Evolutionary conservation across 2,888 invertebrate species (phyloP), one percentile per base, ranked within the genome.

Genomic region (Diaprepes abbreviatus): DNA sequence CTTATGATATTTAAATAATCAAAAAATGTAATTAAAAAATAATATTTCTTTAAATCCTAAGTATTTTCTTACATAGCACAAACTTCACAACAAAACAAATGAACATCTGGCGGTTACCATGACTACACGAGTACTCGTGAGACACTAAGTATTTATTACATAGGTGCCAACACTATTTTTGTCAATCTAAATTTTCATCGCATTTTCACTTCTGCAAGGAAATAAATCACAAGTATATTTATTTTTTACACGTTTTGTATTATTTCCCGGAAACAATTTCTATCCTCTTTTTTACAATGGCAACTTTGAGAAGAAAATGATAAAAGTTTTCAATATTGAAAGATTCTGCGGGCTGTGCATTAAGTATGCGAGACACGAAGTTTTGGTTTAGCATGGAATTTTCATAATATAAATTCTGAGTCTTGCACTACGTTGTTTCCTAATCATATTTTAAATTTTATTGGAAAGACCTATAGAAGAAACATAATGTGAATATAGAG

Each of bases 271-370:
- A 21, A 21, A 38, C 38, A 57, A 24, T 57, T 21, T 57, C 10
- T 10, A 57, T 57, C 4, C 24, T 38, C 19, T 6, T 57, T 57
- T 57, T 57, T 28, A 12, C 21, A 38, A 24, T 21, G 57, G 14
- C 38, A 36, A 57, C 36, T 57, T 38, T 17, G 24, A 38, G 24
- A 17, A 57, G 57, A 38, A 57, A 57, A 57, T 57, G 59, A 59
- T 59, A 59, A 59, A 43, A 59, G 43, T 59, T 59, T 59, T 59
- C 59, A 59, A 59, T 59, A 59, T 59, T 59, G 59, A 45, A 59
- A 59, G 45, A 45, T 43, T 59, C 28, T 35, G 19, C 35, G 59
- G 59, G 19, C 31, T 45, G 19, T 17, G 45, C 21, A 59, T 59
- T 45, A 59, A 59, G 59, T 43, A 59, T 59, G 59, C 59, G 31